Base-by-base conservation (phyloP, 2,797 vertebrate species). In the Borostomias antarcticus region DNA sequence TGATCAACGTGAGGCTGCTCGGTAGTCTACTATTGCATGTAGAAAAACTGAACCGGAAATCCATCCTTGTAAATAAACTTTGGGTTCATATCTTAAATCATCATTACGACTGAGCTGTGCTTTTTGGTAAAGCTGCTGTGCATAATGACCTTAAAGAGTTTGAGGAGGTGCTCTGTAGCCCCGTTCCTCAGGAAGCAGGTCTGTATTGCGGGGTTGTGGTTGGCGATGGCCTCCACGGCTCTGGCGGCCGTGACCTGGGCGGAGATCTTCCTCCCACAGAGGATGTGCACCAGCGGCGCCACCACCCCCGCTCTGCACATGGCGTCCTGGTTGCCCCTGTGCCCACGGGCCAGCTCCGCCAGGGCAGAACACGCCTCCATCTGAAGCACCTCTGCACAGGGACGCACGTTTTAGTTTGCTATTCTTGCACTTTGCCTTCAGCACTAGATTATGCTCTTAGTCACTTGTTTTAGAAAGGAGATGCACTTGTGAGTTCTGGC, bases 81-180 rank as follows among this genome's bases (percentile, higher is more conserved):
- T n/a, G n/a, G n/a, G n/a, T n/a, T n/a, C n/a, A n/a, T n/a, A n/a
- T n/a, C n/a, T n/a, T n/a, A n/a, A n/a, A n/a, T n/a, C n/a, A n/a
- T n/a, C n/a, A n/a, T n/a, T n/a, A n/a, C n/a, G n/a, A n/a, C n/a
- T n/a, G n/a, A n/a, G n/a, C n/a, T n/a, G n/a, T n/a, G n/a, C n/a
- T n/a, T n/a, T n/a, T n/a, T n/a, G n/a, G n/a, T n/a, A n/a, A n/a
- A n/a, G n/a, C n/a, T n/a, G n/a, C n/a, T n/a, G n/a, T n/a, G n/a
- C n/a, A n/a, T n/a, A n/a, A n/a, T n/a, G n/a, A 89, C 92, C 89
- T 92, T 91, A 17, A 93, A 69, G 37, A 93, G 89, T 56, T 83
- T 86, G 61, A 91, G 73, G 32, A 93, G 89, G 50, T 89, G 80
- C 40, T 76, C 86, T 28, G 80, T 76, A 62, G 89, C 77, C 1